These are phyloP conservation scores for Nemotelus pantherinus DNA, from an alignment of 2,888 invertebrate species.

Conservation along the genomic window DNA sequence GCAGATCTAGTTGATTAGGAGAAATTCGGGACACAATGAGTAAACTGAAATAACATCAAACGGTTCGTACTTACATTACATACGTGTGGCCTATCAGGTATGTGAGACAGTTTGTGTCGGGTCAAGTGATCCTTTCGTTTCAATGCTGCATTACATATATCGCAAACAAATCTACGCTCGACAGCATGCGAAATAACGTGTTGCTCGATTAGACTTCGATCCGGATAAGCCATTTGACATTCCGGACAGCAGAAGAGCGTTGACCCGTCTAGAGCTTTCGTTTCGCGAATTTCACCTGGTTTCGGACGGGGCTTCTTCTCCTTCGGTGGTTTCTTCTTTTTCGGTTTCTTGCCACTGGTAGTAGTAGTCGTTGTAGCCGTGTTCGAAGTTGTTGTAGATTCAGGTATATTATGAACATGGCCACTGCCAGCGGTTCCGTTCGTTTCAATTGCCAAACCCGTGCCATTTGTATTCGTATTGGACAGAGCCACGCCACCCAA, in stretches of 20 bases:
- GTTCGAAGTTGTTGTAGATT: conserved; percentile 62
- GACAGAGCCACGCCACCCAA: conserved; percentile 61
- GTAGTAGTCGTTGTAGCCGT: conserved; percentile 59
- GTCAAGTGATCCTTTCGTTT: conserved; percentile 89
- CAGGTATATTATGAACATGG: conserved; percentile 48
- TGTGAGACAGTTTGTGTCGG: conserved; percentile 87
- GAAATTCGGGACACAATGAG: neutral
- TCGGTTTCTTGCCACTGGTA: conserved; percentile 63
- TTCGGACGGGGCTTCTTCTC: conserved; percentile 86
- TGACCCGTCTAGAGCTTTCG: conserved; percentile 79
- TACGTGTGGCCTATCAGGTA: conserved; percentile 87
- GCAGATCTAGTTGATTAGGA: conserved; percentile 68
- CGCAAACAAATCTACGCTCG: conserved; percentile 86
- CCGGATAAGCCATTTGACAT: conserved; percentile 90
- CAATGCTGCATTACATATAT: conserved; percentile 87
- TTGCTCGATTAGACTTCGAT: conserved; percentile 83
- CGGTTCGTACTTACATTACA: conserved; percentile 71
- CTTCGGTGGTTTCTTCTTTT: conserved; percentile 69
- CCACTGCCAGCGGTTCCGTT: conserved; percentile 34
- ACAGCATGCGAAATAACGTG: conserved; percentile 88
- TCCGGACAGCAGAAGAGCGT: conserved; percentile 88
- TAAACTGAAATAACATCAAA: neutral
- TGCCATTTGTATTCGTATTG: conserved; percentile 55
- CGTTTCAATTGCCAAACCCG: conserved; percentile 31
- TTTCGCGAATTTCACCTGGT: conserved; percentile 66